Evolutionary conservation across 2,888 invertebrate genomes (phyloP), one percentile per base, ranked within the genome.

Genomic region (Ferdinandea cuprea): DNA sequence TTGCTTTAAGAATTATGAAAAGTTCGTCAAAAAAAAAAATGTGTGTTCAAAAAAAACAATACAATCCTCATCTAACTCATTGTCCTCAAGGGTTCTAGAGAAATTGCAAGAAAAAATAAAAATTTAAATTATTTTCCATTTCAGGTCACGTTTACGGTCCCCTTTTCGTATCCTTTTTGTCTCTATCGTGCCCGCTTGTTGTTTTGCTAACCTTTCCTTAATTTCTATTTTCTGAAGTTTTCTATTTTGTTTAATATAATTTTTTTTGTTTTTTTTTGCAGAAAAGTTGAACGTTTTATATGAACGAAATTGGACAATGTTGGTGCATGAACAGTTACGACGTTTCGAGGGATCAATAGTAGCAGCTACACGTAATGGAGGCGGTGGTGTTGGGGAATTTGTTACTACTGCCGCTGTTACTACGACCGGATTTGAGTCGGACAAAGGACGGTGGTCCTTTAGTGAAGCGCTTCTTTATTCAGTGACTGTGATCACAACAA

Each of bases 401-500:
- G 79, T 30, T 65, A 65, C 32, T 37, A 8, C 8, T 71, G 68
- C 17, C 65, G 40, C 50, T 84, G 79, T 32, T 74, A 76, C 37
- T 35, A 17, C 52, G 0, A 87, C 91, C 0, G 92, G 92, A 69
- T 88, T 92, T 21, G 89, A 90, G 8, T 71, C 86, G 69, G 78
- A 88, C 52, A 87, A 87, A 86, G 86, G 87, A 85, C 89, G 88
- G 89, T 97, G 97, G 96, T 95, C 95, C 0, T 96, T 96, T 90
- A 95, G 95, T 25, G 96, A 96, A 85, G 95, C 97, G 2, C 90
- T 97, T 19, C 93, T 97, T 54, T 97, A 96, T 90, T 96, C 96
- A 86, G 94, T 97, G 87, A 96, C 96, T 44, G 93, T 97, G 87
- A 95, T 97, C 89, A 97, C 97, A 85, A 97, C 97, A 63, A 96